Base-by-base conservation (phyloP, 2,797 vertebrate species). In the Carapus acus region DNA sequence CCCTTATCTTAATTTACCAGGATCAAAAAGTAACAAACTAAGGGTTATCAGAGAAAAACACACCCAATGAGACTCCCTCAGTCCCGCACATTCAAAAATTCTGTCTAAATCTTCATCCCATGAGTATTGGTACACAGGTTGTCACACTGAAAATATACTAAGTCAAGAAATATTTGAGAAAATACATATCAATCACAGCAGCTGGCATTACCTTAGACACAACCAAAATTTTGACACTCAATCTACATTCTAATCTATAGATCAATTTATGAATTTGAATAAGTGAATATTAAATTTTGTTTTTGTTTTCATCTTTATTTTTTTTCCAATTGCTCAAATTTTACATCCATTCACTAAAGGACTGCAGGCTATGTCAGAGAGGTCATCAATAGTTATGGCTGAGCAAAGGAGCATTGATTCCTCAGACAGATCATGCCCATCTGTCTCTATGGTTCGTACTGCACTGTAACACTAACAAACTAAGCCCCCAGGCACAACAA, bases 1-100 rank as follows among this genome's bases (percentile, higher is more conserved):
- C 71, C 66, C 82, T 88, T 88, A 87, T 89, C 88, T 89, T 88
- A 87, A 88, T 87, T 87, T 87, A 85, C 76, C 83, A 87, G 84
- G 74, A 84, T 86, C 82, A 86, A 83, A 85, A 83, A 78, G 80
- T 80, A 83, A 83, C 85, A 84, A 87, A 84, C 82, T 67, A 80
- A 65, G 84, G n/a, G 84, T 87, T 87, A 86, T 85, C 81, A 2
- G 68, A 57, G 55, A 76, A 84, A 83, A 85, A 83, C 84, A 86
- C 70, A 78, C 76, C 48, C 60, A 71, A 67, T 74, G 41, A 77
- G 42, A 51, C 55, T 67, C 54, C 44, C 49, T 42, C 38, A 49
- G 21, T 23, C 68, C 57, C 61, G 45, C 51, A 69, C 45, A 48
- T 45, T 16, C 44, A 40, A 46, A 16, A 16, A 36, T 33, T 24